Conservation (phyloP, 2,113 vertebrate species). For the Lagopus leucura region DNA sequence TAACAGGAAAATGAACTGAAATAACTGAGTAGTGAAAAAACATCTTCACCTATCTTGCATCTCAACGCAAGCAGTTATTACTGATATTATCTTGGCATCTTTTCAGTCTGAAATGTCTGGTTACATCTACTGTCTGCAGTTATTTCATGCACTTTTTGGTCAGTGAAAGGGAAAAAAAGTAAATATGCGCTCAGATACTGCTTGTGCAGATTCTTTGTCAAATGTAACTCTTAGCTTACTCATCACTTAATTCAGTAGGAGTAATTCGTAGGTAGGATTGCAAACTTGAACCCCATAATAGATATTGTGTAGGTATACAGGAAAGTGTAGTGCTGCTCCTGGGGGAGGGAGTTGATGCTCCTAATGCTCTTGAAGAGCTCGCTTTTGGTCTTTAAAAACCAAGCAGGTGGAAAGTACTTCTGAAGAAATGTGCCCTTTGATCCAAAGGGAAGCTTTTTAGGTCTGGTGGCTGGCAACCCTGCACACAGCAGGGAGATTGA, state of each 20-base stretch:
- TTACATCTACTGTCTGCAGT: background rate
- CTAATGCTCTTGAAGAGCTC: background rate
- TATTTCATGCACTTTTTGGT: background rate
- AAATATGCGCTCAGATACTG: background rate
- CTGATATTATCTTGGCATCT: background rate
- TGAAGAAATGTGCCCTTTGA: background rate
- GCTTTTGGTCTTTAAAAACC: background rate
- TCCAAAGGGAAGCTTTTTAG: background rate
- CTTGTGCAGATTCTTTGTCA: background rate
- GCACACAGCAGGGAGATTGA: too few species aligned
- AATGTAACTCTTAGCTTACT: background rate
- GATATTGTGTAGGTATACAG: background rate
- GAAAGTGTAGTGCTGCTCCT: background rate
- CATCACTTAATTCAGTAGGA: background rate
- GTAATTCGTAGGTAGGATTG: background rate
- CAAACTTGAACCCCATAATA: background rate
- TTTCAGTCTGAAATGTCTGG: background rate
- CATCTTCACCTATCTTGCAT: background rate
- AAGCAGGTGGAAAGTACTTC: background rate
- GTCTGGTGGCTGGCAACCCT: too few species aligned
- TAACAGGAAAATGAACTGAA: background rate
- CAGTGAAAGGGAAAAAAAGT: background rate
- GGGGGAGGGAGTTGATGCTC: background rate
- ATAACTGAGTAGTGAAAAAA: background rate
- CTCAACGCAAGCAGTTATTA: background rate